Conservation (phyloP, 2,113 vertebrate genomes). For the Aythya baeri region DNA sequence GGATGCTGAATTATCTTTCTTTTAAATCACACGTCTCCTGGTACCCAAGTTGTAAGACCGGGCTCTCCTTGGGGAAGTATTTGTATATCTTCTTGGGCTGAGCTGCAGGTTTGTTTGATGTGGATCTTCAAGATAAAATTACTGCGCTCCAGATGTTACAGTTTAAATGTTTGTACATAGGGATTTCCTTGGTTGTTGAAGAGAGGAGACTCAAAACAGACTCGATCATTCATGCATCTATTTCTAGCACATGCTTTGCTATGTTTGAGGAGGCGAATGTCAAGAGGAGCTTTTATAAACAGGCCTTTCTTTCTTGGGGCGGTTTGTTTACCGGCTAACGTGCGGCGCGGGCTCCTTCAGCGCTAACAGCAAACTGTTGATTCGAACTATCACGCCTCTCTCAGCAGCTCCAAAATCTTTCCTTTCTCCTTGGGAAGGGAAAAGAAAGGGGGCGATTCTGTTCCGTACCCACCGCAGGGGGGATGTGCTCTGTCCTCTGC, state of each 20-base stretch:
- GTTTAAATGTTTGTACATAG: conserved; percentile 78
- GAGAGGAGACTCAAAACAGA: conserved; percentile 78
- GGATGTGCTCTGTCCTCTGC: not conserved
- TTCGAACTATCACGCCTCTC: not conserved
- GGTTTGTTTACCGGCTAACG: conserved; percentile 43
- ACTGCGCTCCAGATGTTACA: conserved; percentile 75
- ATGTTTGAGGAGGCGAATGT: conserved; percentile 66
- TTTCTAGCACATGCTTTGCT: conserved; percentile 68
- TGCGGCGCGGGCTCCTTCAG: conserved; percentile 14
- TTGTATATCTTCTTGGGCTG: conserved; percentile 69
- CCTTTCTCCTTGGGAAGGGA: not conserved
- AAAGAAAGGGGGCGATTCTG: not conserved
- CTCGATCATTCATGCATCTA: conserved; percentile 68
- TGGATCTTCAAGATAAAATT: conserved; percentile 79
- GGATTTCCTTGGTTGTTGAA: conserved; percentile 77
- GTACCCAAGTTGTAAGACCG: conserved; percentile 30
- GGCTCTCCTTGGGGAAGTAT: conserved; percentile 67
- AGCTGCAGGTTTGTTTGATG: conserved; percentile 73
- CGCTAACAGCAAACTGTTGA: conserved; percentile 2
- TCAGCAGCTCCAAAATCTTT: not conserved
- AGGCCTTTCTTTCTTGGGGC: conserved; percentile 44
- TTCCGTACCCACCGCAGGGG: not conserved
- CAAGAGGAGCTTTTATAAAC: conserved; percentile 61
- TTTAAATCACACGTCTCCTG: conserved; percentile 39
- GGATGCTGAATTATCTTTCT: conserved; percentile 58